Evolutionary conservation across 2,888 invertebrate species (phyloP), one percentile per base, ranked within the genome.

Genomic region (Agonopterix alstromeriana): DNA sequence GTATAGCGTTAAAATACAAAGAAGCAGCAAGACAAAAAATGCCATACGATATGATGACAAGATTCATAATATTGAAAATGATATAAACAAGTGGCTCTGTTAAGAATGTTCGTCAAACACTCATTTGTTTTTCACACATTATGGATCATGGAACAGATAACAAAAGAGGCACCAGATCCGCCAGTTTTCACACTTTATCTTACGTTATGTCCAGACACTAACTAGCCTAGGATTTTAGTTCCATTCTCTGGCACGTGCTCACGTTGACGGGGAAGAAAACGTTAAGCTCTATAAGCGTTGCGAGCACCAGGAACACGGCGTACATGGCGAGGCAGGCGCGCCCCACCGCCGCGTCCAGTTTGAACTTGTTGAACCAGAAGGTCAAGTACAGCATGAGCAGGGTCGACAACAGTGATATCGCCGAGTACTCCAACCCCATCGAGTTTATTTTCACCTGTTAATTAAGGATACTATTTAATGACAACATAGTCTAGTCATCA

Each of bases 261-360:
- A 95, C 90, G 86, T 97, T 97, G 65, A 97, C 95, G 65, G 93
- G 93, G 90, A 96, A 97, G 92, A 97, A 97, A 57, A 96, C 95
- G 82, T 97, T 97, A 68, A 97, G 91, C 89, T 97, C 97, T 70
- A 97, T 97, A 63, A 97, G 91, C 56, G 95, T 96, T 48, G 97
- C 96, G 59, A 97, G 90, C 48, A 96, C 92, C 55, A 97, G 91
- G 77, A 97, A 97, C 63, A 95, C 92, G 53, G 94, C 93, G 84
- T 98, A 97, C 93, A 96, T 95, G 56, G 94, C 90, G 55, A 97
- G 90, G 68, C 96, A 96, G 48, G 95, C 93, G 49, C 93, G 91
- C 52, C 97, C 97, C 51, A 97, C 95, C 68, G 93, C 93, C 70
- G 93, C 94, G 77, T 96, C 95, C 77, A 98, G 85, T 82, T 94